Conservation (phyloP, 2,888 invertebrate species). For the Chrysotoxum bicinctum region DNA sequence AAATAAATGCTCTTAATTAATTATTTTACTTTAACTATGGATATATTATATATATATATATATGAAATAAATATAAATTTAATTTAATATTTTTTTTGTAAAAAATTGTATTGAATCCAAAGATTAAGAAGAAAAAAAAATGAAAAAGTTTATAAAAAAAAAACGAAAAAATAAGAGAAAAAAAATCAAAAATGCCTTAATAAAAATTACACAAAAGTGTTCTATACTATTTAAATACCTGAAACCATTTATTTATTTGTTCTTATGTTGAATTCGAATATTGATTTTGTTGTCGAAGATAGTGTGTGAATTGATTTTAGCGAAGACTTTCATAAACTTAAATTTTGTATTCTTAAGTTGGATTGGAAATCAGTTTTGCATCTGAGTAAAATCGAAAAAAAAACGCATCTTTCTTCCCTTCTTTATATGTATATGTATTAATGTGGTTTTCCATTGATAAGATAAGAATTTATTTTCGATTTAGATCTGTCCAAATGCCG, state of each 20-base stretch:
- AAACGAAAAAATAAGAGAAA: constrained; percentile 36
- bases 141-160: constrained; percentile 30
- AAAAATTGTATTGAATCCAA: constrained; percentile 70
- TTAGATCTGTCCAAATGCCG: too few species aligned
- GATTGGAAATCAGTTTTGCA: neutral
- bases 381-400: too few species aligned
- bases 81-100: constrained; percentile 59
- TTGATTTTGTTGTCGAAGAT: constrained; percentile 15
- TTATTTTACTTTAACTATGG: constrained; percentile 29
- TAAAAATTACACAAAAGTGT: constrained; percentile 61
- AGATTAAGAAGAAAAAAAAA: constrained; percentile 53
- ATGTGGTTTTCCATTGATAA: too few species aligned
- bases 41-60: constrained; percentile 23
- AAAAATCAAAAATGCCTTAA: constrained; percentile 60
- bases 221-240: constrained; percentile 65
- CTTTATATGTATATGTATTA: too few species aligned
- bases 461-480: too few species aligned
- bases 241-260: constrained; percentile 38
- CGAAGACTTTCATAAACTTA: neutral
- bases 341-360: neutral
- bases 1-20: constrained; percentile 27
- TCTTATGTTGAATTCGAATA: constrained; percentile 9
- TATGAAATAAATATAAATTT: constrained; percentile 22
- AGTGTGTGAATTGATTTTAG: neutral
- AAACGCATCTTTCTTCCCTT: neutral